A percentile compares a stretch with the other conserved stretches of the same genome.
phyloP scores from a whole-genome alignment of 1,140 invertebrate genomes.

The Polypedilum vanderplanki region DNA sequence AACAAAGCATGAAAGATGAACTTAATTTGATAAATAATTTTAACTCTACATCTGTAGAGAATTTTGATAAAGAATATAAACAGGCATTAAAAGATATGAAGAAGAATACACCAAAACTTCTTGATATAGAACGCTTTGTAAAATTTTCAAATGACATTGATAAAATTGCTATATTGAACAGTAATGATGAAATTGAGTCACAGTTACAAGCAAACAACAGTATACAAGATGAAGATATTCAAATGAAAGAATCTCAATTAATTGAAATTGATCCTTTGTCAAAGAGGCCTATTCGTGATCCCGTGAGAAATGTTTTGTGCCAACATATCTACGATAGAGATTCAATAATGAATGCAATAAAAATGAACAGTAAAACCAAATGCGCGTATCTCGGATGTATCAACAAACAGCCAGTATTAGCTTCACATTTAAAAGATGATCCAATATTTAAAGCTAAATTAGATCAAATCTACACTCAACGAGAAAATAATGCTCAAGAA shows the following conservation, averaged over 20 bases:
- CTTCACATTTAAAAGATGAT: constrained; percentile 15
- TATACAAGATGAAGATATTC: neutral
- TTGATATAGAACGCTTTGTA: neutral
- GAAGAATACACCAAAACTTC: neutral
- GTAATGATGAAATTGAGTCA: neutral
- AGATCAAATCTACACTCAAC: neutral
- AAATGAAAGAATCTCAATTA: neutral
- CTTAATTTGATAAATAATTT: neutral
- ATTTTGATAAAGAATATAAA: neutral
- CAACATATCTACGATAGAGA: constrained; percentile 24
- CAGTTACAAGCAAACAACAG: neutral
- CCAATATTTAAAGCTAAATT: neutral
- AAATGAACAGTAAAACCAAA: neutral
- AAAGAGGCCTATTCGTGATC: neutral
- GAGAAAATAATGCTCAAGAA: neutral
- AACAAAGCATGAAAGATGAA: neutral
- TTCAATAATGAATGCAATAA: neutral
- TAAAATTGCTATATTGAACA: neutral
- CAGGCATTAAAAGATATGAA: neutral
- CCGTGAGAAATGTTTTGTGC: constrained; percentile 10
- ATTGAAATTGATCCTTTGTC: constrained; percentile 23
- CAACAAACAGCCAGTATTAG: neutral
- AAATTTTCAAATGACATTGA: neutral
- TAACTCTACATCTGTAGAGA: neutral
- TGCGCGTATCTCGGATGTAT: constrained; percentile 23